These are phyloP conservation scores for Patella caerulea DNA, from an alignment of 2,888 invertebrate genomes.

Conservation along the genomic window DNA sequence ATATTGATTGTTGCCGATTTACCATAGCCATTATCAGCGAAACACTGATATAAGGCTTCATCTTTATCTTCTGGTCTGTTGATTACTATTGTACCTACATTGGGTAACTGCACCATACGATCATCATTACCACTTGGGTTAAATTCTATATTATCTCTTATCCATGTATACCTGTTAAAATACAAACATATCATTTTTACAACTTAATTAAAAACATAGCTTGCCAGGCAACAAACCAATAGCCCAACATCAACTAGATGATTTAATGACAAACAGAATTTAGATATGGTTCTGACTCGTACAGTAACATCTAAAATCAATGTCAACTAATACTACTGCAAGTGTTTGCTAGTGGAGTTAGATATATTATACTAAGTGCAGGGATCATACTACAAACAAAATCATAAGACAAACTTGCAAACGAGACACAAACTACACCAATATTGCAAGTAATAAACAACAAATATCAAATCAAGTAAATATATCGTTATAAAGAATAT, in stretches of 20 bases:
- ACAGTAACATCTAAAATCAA: too few species aligned
- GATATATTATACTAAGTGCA: too few species aligned
- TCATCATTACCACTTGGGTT: constrained; percentile 95
- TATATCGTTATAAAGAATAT: not conserved
- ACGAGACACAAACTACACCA: too few species aligned
- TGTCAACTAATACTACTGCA: too few species aligned
- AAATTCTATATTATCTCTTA: constrained; percentile 96
- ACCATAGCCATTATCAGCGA: constrained; percentile 94
- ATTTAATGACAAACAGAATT: too few species aligned
- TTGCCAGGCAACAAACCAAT: not conserved
- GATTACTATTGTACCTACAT: constrained; percentile 91
- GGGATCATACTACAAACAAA: too few species aligned
- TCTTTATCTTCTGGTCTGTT: constrained; percentile 91
- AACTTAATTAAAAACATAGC: not conserved
- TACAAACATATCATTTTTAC: not conserved
- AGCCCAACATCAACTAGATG: too few species aligned
- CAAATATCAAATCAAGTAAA: not conserved
- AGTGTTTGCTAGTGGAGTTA: too few species aligned
- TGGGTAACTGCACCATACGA: constrained; percentile 91
- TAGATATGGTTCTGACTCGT: too few species aligned
- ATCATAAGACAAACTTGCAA: too few species aligned
- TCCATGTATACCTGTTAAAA: constrained; percentile 80
- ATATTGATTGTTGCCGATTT: constrained; percentile 84
- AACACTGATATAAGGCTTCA: constrained; percentile 95
- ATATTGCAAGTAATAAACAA: not conserved